Evolutionary conservation across 2,888 invertebrate species (phyloP), one percentile per base, ranked within the genome.

Genomic region (Bombyx huttoni): DNA sequence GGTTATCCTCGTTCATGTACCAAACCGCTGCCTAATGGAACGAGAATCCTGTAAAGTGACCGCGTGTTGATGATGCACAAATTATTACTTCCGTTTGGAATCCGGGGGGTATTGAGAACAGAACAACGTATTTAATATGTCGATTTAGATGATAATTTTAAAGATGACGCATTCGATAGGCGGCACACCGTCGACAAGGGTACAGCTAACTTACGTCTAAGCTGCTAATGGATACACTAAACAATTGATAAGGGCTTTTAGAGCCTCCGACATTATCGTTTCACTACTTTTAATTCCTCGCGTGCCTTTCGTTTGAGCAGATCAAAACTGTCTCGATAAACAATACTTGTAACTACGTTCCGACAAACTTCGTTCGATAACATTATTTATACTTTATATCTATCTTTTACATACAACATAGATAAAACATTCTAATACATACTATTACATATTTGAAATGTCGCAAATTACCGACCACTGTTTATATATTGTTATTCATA

Each of bases 271-370:
- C 58, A 61, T 67, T 70, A 59, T 60, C 58, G 62, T 64, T 67
- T 64, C 62, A 67, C 81, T 85, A 84, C 82, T 56, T 70, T 82
- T 77, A 87, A 87, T 86, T 86, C 86, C 86, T 85, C 73, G 76
- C 73, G 85, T 86, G 86, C 86, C 71, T 77, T 74, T 61, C 62
- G 60, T 74, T 52, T 79, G 83, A 81, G 81, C 84, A 81, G 81
- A 70, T 71, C 64, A 69, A 40, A 8, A 67, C 77, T 78, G 78
- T 73, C 78, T 73, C 64, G 63, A 60, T 67, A 68, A 57, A 65
- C 68, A 65, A 69, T 59, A 68, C 64, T 68, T 68, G n/a, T 66
- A 63, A 69, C 67, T 67, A 74, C 68, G 63, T 66, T 64, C 61
- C 61, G 58, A 55, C 59, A 60, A 60, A 62, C 70, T 78, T 75